These are phyloP conservation scores for Choreutis nemorana DNA, from an alignment of 2,888 invertebrate species.

Conservation along the genomic window DNA sequence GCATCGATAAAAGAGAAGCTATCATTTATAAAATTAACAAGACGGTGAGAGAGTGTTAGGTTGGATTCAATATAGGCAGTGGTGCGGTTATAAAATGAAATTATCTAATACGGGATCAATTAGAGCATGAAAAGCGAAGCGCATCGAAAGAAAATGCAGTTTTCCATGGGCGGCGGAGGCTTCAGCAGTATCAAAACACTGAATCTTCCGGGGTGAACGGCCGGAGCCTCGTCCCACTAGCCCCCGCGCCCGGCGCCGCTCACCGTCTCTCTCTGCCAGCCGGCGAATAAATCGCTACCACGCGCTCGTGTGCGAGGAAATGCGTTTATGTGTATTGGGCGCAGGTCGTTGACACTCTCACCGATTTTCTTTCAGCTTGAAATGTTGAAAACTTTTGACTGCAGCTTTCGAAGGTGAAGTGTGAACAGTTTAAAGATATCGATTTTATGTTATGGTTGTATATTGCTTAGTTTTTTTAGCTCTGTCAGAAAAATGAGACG, in stretches of 20 bases:
- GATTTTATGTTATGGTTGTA: no score
- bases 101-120: conserved; percentile 37
- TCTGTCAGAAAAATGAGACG: no score
- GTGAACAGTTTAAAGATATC: no score
- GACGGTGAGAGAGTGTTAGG: no score
- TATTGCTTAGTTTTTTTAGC: conserved; percentile 1
- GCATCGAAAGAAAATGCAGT: conserved; percentile 63
- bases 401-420: no score
- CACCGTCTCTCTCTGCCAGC: conserved; percentile 29
- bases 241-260: conserved; percentile 24
- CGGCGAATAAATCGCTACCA: conserved; percentile 52
- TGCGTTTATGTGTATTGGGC: conserved; percentile 61
- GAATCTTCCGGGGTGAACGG: conserved; percentile 65
- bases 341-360: conserved; percentile 54
- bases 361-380: conserved; percentile 32
- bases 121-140: conserved; percentile 60
- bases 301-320: conserved; percentile 48
- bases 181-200: conserved; percentile 63
- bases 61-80: background rate
- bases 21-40: no score
- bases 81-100: conserved; percentile 24
- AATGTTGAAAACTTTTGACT: no score
- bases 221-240: conserved; percentile 41
- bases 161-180: conserved; percentile 53
- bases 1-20: no score